Conservation (phyloP, 2,113 vertebrate species). For the Tapirus terrestris region DNA sequence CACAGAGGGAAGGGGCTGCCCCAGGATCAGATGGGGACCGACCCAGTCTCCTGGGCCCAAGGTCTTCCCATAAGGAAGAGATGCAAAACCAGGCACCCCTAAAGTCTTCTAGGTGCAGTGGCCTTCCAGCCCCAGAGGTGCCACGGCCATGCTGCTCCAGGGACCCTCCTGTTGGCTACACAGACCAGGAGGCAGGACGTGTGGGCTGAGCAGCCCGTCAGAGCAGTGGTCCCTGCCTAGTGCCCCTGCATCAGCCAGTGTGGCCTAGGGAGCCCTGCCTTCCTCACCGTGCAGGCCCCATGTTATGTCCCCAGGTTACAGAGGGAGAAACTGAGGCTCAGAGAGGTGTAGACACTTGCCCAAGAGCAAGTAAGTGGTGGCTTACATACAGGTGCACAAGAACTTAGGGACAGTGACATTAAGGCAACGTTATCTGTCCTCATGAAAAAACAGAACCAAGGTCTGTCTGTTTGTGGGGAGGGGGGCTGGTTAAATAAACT, state of each 20-base stretch:
- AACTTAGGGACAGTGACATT: neutral
- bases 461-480: rapidly evolving
- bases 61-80: neutral
- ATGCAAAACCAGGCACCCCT: neutral
- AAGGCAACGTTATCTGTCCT: neutral
- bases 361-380: neutral
- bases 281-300: neutral
- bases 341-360: neutral
- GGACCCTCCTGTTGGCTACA: neutral
- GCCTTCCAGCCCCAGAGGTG: neutral
- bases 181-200: rapidly evolving
- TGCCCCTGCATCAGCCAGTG: neutral
- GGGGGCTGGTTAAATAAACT: neutral
- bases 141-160: neutral
- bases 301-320: neutral
- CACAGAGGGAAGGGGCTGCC: neutral
- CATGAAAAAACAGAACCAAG: neutral
- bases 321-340: neutral
- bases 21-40: neutral
- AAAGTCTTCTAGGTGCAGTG: neutral
- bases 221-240: neutral
- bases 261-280: neutral
- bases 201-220: rapidly evolving
- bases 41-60: neutral
- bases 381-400: neutral